These are phyloP conservation scores for Geococcyx californianus DNA, from an alignment of 2,113 vertebrate species.

Conservation along the genomic window DNA sequence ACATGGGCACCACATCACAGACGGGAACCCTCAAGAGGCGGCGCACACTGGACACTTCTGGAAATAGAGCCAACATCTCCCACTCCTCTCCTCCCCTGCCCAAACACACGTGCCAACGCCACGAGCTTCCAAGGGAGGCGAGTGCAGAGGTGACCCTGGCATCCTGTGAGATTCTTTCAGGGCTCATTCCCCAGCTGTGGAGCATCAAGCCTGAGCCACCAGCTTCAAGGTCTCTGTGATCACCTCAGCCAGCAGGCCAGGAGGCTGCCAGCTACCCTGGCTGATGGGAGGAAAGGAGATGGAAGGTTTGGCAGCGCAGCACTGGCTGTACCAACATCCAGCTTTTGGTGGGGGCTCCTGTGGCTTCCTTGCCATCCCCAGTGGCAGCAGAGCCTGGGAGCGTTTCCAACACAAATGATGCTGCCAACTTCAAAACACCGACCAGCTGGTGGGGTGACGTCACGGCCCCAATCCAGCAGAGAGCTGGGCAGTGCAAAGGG, in stretches of 20 bases:
- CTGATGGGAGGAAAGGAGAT: neutral
- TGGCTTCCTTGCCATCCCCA: neutral
- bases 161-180: accelerated
- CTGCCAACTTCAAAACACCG: neutral
- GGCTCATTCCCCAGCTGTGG: neutral
- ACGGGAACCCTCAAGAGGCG: neutral
- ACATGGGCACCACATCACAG: accelerated
- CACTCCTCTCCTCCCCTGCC: neutral
- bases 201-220: neutral
- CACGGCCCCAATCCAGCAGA: neutral
- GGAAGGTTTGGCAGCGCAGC: neutral
- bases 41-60: accelerated
- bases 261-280: neutral
- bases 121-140: neutral
- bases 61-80: neutral
- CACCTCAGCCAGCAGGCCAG: accelerated
- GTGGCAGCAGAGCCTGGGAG: neutral
- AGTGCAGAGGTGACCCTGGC: neutral
- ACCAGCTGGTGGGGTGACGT: neutral
- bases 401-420: neutral
- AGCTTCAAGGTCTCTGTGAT: neutral
- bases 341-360: neutral
- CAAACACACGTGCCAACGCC: accelerated
- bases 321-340: neutral
- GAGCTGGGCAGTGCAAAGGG: neutral